Base-by-base conservation (phyloP, 2,888 invertebrate genomes). In the Alcis repandata region DNA sequence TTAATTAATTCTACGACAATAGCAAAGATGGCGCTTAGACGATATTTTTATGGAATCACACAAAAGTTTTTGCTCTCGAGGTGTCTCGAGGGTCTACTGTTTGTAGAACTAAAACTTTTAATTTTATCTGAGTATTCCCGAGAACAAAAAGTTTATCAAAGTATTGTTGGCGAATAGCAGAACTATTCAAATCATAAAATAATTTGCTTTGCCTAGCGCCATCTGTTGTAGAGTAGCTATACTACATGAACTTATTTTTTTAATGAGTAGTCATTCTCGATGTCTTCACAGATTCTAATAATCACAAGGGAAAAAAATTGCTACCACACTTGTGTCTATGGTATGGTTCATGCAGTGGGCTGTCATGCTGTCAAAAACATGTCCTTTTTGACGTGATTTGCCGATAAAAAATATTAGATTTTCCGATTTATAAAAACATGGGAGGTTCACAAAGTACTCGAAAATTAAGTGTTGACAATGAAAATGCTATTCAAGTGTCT, bases 391-490 rank as follows among this genome's bases (percentile, higher is more conserved):
- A 92, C 84, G 81, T 82, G 81, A 84, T 85, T 89, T 84, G 85
- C 88, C 87, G 87, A 90, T 80, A 82, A 83, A 77, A 85, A 80
- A 81, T 85, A 84, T 82, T 84, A 66, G 56, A 67, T 68, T 71
- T 64, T 53, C 57, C 52, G 46, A 59, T 68, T 64, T 68, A 36
- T 20, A 51, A 63, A 84, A 91, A 84, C 75, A 95, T 95, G 95
- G 95, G 95, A 84, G 94, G 91, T 76, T 90, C 92, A 68, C 90
- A 94, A 80, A 95, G 95, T 82, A 92, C 94, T 70, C 82, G 93
- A 69, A 92, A 92, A 87, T 76, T 93, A 72, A 90, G 89, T 78
- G 91, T 93, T 68, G 92, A 93, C 61, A 93, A 93, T 74, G 93
- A 93, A 76, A 92, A 92, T 82, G 81, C 91, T 70, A 92, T 93